Base-by-base conservation (phyloP, 2,797 vertebrate genomes). In the Anisognathus igniventris region DNA sequence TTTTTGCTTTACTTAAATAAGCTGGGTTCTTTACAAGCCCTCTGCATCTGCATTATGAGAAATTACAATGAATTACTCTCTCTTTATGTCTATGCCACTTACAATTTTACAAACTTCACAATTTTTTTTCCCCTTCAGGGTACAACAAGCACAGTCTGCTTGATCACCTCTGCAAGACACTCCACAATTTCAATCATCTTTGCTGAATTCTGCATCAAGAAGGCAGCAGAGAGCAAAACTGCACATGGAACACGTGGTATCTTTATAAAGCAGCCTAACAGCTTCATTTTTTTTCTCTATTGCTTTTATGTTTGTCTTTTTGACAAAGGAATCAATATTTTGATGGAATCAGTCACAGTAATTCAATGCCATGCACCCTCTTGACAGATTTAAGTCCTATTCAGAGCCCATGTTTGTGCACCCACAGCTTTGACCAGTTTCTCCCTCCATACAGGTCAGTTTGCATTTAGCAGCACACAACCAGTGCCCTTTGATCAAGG, bases 311-410 rank as follows among this genome's bases (percentile, higher is more conserved):
- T 47, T 89, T 81, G 14, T 68, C 30, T 62, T 88, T 92, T 54
- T 80, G 64, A 83, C 61, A 90, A 54, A 62, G 18, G 10, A 90
- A 76, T 73, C 31, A 25, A 8, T 83, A 50, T 56, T 75, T 53
- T 65, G 30, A 87, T 28, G 14, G 51, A 75, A 50, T 54, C 7
- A 11, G 39, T 66, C n/a, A 54, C 54, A 68, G 39, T 7, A 76
- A 66, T 24, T 70, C 47, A 50, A 48, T 9, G 14, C 23, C 33
- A 58, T 2, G 3, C 9, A 8, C 13, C 8, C 7, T 68, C 30
- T 30, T 40, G 9, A 47, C 1, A 0, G 25, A 44, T 22, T 0
- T 6, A 70, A 58, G 20, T 18, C 48, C 74, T 75, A n/a, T 16
- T 39, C 13, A 71, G 24, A 57, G 40, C 6, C 31, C 14, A 12